These are phyloP conservation scores for Syngnathus scovelli DNA, from an alignment of 2,113 vertebrate genomes.

Conservation along the genomic window DNA sequence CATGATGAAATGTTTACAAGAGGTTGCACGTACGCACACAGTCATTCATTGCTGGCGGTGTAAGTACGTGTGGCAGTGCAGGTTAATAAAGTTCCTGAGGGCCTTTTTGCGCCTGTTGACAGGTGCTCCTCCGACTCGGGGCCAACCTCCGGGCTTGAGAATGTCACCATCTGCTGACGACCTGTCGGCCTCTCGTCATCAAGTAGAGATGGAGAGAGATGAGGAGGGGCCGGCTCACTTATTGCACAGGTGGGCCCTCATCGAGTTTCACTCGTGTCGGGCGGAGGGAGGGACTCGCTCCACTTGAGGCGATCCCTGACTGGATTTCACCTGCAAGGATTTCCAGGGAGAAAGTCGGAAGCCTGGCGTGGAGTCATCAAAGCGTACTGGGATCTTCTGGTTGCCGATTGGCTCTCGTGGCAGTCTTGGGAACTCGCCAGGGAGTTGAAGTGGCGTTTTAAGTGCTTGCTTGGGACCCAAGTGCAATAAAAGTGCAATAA, in stretches of 20 bases:
- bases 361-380: neutral
- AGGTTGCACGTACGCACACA: neutral
- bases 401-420: neutral
- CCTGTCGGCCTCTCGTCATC: conserved; percentile 45
- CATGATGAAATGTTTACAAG: conserved; percentile 23
- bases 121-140: conserved; percentile 37
- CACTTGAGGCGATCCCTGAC: neutral
- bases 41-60: conserved; percentile 15
- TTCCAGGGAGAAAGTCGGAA: neutral
- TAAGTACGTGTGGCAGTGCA: neutral
- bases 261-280: conserved; percentile 34
- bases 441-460: neutral
- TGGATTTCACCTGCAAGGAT: neutral
- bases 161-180: conserved; percentile 70
- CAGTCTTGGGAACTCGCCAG: neutral
- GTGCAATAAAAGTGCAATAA: conserved; percentile 6
- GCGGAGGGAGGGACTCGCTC: no score
- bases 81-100: conserved; percentile 13
- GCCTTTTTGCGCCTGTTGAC: conserved; percentile 32
- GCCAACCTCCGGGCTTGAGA: conserved; percentile 54
- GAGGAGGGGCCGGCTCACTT: conserved; percentile 18
- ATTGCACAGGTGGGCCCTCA: conserved; percentile 56
- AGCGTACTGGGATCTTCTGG: neutral
- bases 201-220: conserved; percentile 9
- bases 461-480: neutral